phyloP scores from a whole-genome alignment of 92 coral and sea anemone genomes.

The Epizoanthus ramosus region DNA sequence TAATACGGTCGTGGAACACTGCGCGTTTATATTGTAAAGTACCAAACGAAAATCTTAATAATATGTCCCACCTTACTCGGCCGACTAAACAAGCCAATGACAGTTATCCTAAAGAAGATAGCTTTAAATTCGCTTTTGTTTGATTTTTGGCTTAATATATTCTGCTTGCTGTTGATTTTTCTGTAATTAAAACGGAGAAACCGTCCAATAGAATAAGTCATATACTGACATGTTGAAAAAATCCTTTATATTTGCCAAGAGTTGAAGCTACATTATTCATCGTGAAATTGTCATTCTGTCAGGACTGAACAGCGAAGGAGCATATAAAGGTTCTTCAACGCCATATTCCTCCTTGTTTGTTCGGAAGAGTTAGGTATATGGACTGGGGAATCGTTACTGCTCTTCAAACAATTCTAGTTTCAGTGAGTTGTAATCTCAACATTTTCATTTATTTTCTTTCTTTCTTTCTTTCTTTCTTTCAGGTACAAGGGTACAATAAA shows the following conservation, averaged over 20 bases:
- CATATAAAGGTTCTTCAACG: conserved; percentile 4
- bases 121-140: conserved; percentile 6
- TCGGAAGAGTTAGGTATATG: not conserved
- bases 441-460: not conserved
- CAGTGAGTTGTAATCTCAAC: not conserved
- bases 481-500: not conserved
- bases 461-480: not conserved
- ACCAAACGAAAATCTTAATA: not conserved
- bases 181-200: conserved; percentile 18
- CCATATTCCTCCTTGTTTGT: not conserved
- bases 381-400: too few relatives aligned
- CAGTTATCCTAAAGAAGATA: not conserved
- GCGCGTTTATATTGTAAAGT: not conserved
- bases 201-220: conserved; percentile 5
- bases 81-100: not conserved
- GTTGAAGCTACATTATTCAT: not conserved
- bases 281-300: conserved; percentile 6
- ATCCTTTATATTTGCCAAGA: not conserved
- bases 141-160: conserved; percentile 25
- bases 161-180: not conserved
- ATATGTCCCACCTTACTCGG: too few relatives aligned
- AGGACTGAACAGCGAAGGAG: not conserved
- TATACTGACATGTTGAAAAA: conserved; percentile 10
- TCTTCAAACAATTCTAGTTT: not conserved
- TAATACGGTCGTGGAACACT: not conserved